Evolutionary conservation across 2,113 vertebrate genomes (phyloP), one percentile per base, ranked within the genome.

Genomic region (Sander vitreus): DNA sequence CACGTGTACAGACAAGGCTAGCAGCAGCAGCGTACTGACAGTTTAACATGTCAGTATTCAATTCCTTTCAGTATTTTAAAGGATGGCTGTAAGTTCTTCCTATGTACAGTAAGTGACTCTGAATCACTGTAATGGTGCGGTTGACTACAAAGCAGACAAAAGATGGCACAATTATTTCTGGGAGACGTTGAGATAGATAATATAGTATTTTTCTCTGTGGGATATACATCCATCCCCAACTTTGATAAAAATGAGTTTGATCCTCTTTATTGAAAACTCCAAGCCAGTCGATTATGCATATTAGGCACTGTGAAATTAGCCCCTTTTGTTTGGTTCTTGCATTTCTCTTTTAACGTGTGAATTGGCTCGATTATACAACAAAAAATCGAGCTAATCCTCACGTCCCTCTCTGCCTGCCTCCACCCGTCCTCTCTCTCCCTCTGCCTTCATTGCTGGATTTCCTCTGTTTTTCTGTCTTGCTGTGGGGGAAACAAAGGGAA

Each of bases 381-480:
- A 63, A 84, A 81, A 87, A 83, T 71, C 45, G 1, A 78, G 80
- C 87, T 92, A 93, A 93, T 92, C 92, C 90, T 66, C 58, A 69
- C 89, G 79, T 87, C 90, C 87, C 87, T 80, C 82, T 76, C 80
- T 66, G 78, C 81, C 81, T 83, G 83, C 80, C 87, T 91, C 90
- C 89, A 63, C 87, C 78, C 84, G 5, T 76, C 45, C 75, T 80
- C 80, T 72, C 85, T 65, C 85, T 88, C 79, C 66, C 85, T 72
- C 88, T 84, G 69, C 88, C 87, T 87, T 85, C 79, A 81, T 68
- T 77, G 85, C 82, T 93, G 89, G 87, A 91, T 92, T 90, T 89
- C 91, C 88, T 91, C 87, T 93, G 90, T 91, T 90, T 93, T 91
- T 91, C 89, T 91, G 88, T 92, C 91, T 88, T 90, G 87, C 92